Conservation (phyloP, 2,797 vertebrate species). For the Erpetoichthys calabaricus region DNA sequence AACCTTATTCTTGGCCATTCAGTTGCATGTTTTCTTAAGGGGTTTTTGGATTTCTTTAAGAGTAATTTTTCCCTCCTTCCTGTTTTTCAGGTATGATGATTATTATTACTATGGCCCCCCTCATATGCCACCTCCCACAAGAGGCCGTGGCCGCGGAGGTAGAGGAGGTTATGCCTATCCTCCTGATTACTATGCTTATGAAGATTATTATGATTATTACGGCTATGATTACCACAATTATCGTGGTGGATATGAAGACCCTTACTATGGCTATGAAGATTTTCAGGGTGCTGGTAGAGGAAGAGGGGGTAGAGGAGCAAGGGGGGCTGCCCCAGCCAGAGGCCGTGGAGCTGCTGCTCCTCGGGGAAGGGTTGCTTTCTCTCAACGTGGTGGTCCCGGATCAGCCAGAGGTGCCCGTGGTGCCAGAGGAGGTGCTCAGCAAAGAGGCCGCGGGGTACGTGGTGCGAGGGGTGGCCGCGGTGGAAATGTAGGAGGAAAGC, state of each 20-base stretch:
- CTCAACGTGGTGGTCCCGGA: constrained; percentile 80
- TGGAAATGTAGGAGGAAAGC: constrained; percentile 99
- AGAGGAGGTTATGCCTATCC: constrained; percentile 84
- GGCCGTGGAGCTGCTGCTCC: constrained; percentile 69
- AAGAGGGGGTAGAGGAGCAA: constrained; percentile 76
- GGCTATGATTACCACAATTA: constrained; percentile 95
- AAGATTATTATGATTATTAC: constrained; percentile 96
- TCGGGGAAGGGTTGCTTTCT: constrained; percentile 71
- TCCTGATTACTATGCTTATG: constrained; percentile 87
- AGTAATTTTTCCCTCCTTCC: constrained; percentile 5
- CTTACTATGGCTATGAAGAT: constrained; percentile 92
- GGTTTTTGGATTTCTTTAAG: too few species aligned
- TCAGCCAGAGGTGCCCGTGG: constrained; percentile 77
- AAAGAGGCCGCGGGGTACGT: constrained; percentile 98
- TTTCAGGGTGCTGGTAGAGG: constrained; percentile 80
- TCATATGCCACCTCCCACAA: constrained; percentile 77
- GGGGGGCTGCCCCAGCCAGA: constrained; percentile 71
- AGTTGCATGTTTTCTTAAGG: too few species aligned
- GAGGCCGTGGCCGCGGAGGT: constrained; percentile 78
- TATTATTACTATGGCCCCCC: constrained; percentile 93
- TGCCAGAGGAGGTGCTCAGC: constrained; percentile 82
- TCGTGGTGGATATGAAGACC: constrained; percentile 91
- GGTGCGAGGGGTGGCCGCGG: constrained; percentile 95
- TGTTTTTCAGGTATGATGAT: constrained; percentile 79
- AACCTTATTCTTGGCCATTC: too few species aligned